phyloP scores from a whole-genome alignment of 2,113 vertebrate genomes.

The Phrynosoma blainvillii region DNA sequence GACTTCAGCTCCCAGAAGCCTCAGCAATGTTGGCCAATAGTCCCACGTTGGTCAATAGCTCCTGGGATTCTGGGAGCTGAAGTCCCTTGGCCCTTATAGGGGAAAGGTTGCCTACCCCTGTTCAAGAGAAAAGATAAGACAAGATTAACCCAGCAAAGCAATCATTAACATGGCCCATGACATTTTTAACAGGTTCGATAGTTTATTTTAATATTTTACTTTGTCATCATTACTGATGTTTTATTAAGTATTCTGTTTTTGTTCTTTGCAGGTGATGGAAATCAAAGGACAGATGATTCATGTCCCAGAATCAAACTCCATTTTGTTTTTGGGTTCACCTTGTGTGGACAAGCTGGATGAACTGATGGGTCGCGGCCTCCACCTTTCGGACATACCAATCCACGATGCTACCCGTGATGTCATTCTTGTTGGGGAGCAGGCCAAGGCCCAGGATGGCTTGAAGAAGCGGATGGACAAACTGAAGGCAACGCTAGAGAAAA shows the following conservation, averaged over 20 bases:
- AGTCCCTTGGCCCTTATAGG: too few species aligned
- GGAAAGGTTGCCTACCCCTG: too few species aligned
- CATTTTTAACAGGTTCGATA: not conserved
- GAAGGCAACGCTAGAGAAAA: constrained; percentile 94
- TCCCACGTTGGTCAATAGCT: too few species aligned
- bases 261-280: constrained; percentile 91
- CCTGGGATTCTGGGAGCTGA: too few species aligned
- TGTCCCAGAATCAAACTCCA: constrained; percentile 90
- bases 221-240: not conserved
- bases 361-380: constrained; percentile 95
- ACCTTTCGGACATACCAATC: constrained; percentile 97
- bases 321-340: constrained; percentile 96
- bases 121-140: not conserved
- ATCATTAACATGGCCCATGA: not conserved
- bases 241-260: constrained; percentile 31
- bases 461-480: constrained; percentile 99
- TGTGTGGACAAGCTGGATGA: constrained; percentile 98
- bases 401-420: constrained; percentile 97
- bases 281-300: constrained; percentile 99
- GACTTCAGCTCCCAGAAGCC: too few species aligned
- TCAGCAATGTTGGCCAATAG: too few species aligned
- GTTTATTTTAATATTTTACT: not conserved
- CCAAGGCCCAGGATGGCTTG: constrained; percentile 96
- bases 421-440: constrained; percentile 96
- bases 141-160: not conserved